Evolutionary conservation across 2,113 vertebrate species (phyloP).

Genomic region (Prunella fulvescens): DNA sequence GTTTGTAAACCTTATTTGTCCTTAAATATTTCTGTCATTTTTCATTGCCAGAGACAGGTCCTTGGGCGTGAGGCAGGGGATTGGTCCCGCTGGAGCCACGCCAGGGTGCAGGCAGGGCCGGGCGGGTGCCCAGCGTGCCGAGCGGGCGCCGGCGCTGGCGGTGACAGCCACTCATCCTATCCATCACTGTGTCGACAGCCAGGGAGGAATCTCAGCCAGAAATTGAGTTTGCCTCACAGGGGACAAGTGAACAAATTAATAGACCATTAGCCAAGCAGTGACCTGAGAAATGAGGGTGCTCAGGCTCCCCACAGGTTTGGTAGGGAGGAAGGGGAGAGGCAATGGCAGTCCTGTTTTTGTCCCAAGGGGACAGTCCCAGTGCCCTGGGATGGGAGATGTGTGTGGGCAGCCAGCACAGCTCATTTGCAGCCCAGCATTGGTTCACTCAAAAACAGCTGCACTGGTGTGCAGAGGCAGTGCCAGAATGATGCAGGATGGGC

Average conservation of each 20-base stretch:
- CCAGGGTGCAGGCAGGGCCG: background rate
- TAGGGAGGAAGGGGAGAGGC: background rate
- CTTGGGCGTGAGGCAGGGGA: constrained; percentile 57
- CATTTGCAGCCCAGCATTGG: background rate
- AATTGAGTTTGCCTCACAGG: constrained; percentile 95
- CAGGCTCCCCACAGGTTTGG: constrained; percentile 16
- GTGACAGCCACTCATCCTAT: constrained; percentile 96
- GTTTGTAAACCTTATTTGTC: constrained; percentile 84
- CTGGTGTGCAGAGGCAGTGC: accelerated
- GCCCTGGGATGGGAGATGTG: background rate
- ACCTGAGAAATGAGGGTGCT: constrained; percentile 92
- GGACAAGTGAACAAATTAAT: constrained; percentile 98
- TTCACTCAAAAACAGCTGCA: accelerated
- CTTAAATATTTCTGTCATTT: constrained; percentile 86
- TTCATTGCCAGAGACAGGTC: constrained; percentile 79
- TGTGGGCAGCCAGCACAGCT: background rate
- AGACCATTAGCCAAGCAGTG: constrained; percentile 98
- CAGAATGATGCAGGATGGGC: background rate
- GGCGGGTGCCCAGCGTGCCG: constrained; percentile 11
- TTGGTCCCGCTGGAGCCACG: background rate
- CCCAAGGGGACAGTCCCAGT: background rate
- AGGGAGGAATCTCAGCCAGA: constrained; percentile 78
- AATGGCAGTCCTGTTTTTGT: background rate
- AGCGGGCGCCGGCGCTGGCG: constrained; percentile 52
- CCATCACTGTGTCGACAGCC: constrained; percentile 90